These are phyloP conservation scores for Dione vanillae DNA, from an alignment of 2,888 invertebrate genomes.

Conservation along the genomic window DNA sequence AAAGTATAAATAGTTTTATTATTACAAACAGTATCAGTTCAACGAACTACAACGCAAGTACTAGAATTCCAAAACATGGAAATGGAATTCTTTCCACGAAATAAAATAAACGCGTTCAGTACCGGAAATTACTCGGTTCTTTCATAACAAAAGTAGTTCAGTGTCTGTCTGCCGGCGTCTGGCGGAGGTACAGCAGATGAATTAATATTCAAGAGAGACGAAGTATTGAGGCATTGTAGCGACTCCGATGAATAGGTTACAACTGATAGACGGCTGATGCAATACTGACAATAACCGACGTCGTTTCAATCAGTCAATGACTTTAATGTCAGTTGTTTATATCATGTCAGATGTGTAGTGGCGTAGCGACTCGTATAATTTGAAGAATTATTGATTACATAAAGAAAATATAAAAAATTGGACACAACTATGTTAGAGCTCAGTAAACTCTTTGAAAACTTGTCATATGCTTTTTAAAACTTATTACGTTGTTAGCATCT, in stretches of 20 bases:
- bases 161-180: background rate
- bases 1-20: background rate
- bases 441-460: too few relatives aligned
- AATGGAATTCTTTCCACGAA: background rate
- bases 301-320: background rate
- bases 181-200: background rate
- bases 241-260: background rate
- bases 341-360: too few relatives aligned
- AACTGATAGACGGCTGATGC: background rate
- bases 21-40: background rate
- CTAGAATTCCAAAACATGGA: background rate
- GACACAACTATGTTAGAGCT: too few relatives aligned
- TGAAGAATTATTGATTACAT: too few relatives aligned
- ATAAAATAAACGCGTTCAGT: background rate
- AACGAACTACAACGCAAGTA: background rate
- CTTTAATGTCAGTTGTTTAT: background rate
- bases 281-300: background rate
- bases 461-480: too few relatives aligned
- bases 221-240: background rate
- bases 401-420: too few relatives aligned
- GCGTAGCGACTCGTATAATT: too few relatives aligned
- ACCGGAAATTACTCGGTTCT: conserved; percentile 13
- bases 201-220: conserved; percentile 11
- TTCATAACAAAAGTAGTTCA: conserved; percentile 11
- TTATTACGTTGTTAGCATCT: too few relatives aligned